These are phyloP conservation scores for Pogonocherus hispidulus DNA, from an alignment of 2,888 invertebrate species.

Conservation along the genomic window DNA sequence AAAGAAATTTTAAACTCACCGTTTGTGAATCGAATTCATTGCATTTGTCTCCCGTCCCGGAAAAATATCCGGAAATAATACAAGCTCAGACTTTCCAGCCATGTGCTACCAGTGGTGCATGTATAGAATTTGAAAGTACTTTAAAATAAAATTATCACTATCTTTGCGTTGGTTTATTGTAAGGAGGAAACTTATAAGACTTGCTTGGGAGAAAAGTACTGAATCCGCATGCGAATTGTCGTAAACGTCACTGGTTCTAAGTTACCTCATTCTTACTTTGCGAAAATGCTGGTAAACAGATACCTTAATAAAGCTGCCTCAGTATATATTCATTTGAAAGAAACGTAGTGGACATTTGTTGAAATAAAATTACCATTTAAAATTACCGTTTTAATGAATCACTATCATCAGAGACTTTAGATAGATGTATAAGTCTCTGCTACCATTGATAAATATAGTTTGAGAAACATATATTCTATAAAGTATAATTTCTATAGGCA, in stretches of 20 bases:
- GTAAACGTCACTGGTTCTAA: neutral
- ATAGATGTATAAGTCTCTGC: too few relatives aligned
- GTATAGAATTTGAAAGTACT: neutral
- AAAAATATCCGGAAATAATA: neutral
- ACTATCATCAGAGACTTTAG: too few relatives aligned
- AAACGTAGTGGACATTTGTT: too few relatives aligned
- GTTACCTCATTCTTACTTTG: neutral
- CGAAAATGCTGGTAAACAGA: neutral
- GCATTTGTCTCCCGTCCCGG: neutral
- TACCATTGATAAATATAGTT: too few relatives aligned
- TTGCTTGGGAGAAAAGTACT: neutral
- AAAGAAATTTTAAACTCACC: neutral
- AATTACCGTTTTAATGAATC: too few relatives aligned
- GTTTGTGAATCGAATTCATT: neutral
- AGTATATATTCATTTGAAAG: too few relatives aligned
- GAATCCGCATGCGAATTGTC: neutral
- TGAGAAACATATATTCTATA: too few relatives aligned
- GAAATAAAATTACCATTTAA: too few relatives aligned
- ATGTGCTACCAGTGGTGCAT: neutral
- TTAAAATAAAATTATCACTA: neutral
- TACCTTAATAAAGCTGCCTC: neutral
- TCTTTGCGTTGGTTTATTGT: neutral
- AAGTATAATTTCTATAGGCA: too few relatives aligned
- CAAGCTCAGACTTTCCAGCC: neutral
- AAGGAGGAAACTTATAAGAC: neutral